phyloP scores from a whole-genome alignment of 1,140 invertebrate genomes.

The Lethrus apterus region DNA sequence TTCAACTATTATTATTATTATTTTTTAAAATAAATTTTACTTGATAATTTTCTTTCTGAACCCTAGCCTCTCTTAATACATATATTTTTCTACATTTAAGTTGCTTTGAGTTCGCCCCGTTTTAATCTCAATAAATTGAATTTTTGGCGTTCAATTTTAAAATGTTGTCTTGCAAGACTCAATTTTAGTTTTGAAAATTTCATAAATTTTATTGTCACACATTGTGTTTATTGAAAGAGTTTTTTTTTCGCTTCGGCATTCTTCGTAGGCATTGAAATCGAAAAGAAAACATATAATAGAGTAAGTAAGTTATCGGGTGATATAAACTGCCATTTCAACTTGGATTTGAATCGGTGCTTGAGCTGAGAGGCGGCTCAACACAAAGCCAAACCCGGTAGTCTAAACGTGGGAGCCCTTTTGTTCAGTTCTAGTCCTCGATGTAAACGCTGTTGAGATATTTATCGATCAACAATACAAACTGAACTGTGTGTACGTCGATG shows the following conservation, averaged over 20 bases:
- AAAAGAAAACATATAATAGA: constrained; percentile 21
- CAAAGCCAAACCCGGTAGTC: constrained; percentile 19
- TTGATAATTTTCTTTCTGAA: too few relatives aligned
- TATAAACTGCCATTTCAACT: constrained; percentile 23
- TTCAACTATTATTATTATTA: too few relatives aligned
- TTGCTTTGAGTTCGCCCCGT: too few relatives aligned
- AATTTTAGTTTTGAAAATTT: too few relatives aligned
- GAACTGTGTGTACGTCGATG: constrained; percentile 2
- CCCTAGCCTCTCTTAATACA: too few relatives aligned
- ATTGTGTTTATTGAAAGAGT: too few relatives aligned
- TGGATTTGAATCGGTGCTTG: constrained; percentile 22
- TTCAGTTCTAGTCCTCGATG: constrained; percentile 18
- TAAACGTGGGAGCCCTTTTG: constrained; percentile 22
- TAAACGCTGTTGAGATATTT: constrained; percentile 23
- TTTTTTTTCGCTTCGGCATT: constrained; percentile 10
- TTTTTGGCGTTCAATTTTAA: too few relatives aligned
- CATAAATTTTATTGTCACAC: too few relatives aligned
- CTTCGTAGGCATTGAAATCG: constrained; percentile 19
- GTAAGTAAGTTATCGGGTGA: constrained; percentile 17
- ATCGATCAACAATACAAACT: constrained; percentile 18
- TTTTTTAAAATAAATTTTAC: too few relatives aligned
- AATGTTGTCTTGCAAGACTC: too few relatives aligned
- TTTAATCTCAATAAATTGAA: too few relatives aligned
- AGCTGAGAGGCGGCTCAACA: constrained; percentile 22
- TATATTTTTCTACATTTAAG: too few relatives aligned